phyloP scores from a whole-genome alignment of 2,797 vertebrate genomes.

The Phataginus tetradactyla region DNA sequence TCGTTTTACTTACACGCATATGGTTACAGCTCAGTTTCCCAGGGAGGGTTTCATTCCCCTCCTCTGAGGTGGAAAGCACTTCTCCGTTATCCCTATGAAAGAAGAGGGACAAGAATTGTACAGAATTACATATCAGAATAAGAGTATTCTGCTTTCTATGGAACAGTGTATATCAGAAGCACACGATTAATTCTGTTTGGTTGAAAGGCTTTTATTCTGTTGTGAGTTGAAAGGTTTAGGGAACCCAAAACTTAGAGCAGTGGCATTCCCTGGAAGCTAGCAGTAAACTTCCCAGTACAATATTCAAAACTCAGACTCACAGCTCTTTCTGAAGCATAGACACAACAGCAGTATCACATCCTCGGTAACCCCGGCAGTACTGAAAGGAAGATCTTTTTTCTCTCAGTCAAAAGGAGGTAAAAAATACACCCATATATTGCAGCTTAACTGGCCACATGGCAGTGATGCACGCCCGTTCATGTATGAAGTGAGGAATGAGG shows the following conservation, averaged over 20 bases:
- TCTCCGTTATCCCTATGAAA: neutral
- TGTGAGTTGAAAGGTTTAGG: neutral
- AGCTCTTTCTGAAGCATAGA: neutral
- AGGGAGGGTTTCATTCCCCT: neutral
- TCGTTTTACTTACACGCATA: neutral
- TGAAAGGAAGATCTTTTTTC: neutral
- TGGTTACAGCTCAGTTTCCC: neutral
- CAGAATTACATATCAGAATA: neutral
- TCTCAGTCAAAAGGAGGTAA: neutral
- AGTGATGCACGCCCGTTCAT: neutral
- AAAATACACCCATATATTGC: neutral
- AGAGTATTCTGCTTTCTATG: neutral
- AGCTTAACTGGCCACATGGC: neutral
- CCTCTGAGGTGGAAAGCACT: neutral
- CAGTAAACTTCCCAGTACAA: neutral
- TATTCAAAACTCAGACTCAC: neutral
- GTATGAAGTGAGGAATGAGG: neutral
- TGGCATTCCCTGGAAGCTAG: neutral
- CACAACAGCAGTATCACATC: neutral
- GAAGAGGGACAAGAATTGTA: neutral
- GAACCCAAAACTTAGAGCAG: neutral
- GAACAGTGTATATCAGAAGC: neutral
- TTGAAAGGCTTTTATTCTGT: neutral
- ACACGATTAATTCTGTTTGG: neutral
- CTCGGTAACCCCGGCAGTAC: neutral